Conservation (phyloP, 2,113 vertebrate species). For the Octodon degus region DNA sequence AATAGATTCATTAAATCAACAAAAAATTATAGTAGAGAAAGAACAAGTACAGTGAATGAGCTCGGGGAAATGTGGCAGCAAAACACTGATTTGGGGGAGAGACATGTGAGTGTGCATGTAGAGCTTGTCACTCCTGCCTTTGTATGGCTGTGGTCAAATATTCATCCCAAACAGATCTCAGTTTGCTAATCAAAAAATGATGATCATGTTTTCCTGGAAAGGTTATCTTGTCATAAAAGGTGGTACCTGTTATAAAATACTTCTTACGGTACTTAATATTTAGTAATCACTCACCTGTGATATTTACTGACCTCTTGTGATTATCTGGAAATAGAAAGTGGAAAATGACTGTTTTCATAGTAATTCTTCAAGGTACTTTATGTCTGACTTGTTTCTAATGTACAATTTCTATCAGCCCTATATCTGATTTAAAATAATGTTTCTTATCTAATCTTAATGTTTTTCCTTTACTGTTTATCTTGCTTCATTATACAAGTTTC, state of each 20-base stretch:
- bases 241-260: background rate
- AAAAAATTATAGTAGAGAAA: background rate
- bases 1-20: background rate
- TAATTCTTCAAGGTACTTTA: background rate
- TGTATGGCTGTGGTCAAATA: background rate
- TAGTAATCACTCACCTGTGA: background rate
- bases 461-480: background rate
- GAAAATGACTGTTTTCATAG: background rate
- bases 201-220: background rate
- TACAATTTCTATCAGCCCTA: background rate
- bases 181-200: background rate
- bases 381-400: background rate
- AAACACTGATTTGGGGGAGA: background rate
- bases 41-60: background rate
- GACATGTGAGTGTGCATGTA: background rate
- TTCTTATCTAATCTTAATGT: background rate
- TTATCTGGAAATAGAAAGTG: background rate
- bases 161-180: background rate
- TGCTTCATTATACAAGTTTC: background rate
- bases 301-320: background rate
- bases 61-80: background rate
- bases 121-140: background rate
- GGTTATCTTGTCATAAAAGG: background rate
- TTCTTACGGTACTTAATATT: background rate
- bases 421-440: conserved; percentile 17